Evolutionary conservation across 2,797 vertebrate genomes (phyloP), one percentile per base, ranked within the genome.

Genomic region (Phoxinus dragarum): DNA sequence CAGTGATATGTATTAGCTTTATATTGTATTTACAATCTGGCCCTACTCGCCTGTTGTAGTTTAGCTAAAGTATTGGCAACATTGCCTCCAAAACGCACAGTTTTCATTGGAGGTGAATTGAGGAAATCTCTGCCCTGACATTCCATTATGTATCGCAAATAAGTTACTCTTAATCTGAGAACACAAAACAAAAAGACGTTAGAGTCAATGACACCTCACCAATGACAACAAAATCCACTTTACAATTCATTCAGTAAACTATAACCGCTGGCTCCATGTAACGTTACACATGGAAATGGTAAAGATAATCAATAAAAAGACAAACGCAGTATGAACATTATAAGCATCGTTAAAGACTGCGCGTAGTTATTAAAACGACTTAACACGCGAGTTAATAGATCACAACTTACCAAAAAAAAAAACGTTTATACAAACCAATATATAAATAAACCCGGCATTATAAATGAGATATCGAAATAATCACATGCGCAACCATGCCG

Each of bases 51-150:
- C 96, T 94, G 92, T 79, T 94, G 94, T 42, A 96, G 94, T 89
- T 97, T 99, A 0, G 92, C 88, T 75, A 99, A 85, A 1, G 96
- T 96, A n/a, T 97, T 96, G 6, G 90, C 85, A 19, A 99, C 95
- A 1, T 90, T 95, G 0, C 96, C 96, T 21, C 98, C 98, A 86
- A 99, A 99, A 17, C 98, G 91, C 85, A 99, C 98, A 0, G 95
- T 96, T 92, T 98, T 99, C 82, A 93, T 91, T 3, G 96, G 96
- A 11, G 97, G 96, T n/a, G 95, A 94, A 89, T 89, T 96, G 14
- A 97, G 27, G 90, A 98, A 98, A 79, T 97, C 97, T 82, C 92
- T 88, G 14, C 90, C 88, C 59, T 93, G 92, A 5, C 88, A 21
- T 82, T 96, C 95, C 96, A 97, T 97, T 16, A 31, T 83, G 44